Conservation (phyloP, 1,140 invertebrate genomes). For the Caenorhabditis inopinata region DNA sequence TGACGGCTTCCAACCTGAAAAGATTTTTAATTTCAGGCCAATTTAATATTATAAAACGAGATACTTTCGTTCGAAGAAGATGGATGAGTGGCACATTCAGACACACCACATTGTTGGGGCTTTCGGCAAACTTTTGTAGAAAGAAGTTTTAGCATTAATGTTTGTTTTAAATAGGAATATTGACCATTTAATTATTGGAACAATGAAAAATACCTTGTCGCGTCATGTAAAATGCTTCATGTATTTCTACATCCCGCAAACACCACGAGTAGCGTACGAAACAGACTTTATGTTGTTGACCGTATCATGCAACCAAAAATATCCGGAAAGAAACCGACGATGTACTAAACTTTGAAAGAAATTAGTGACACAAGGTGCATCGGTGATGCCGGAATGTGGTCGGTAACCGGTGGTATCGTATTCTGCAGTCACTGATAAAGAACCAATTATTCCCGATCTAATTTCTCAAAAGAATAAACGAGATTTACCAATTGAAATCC, state of each 20-base stretch:
- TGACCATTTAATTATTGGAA: not conserved
- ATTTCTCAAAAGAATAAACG: no score
- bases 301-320: not conserved
- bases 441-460: no score
- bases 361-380: no score
- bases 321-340: no score
- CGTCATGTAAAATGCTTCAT: not conserved
- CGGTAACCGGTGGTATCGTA: no score
- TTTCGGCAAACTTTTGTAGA: not conserved
- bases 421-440: no score
- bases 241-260: not conserved
- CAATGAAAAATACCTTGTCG: not conserved
- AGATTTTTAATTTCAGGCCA: not conserved
- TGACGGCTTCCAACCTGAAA: not conserved
- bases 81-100: not conserved
- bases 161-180: not conserved
- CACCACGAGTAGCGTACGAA: not conserved
- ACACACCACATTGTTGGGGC: not conserved
- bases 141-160: not conserved
- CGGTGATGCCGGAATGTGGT: no score
- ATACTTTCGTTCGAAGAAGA: conserved; percentile 10
- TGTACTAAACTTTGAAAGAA: no score
- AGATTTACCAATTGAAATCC: no score
- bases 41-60: not conserved
- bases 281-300: not conserved